Conservation (phyloP, 2,888 invertebrate species). For the Altica lythri region DNA sequence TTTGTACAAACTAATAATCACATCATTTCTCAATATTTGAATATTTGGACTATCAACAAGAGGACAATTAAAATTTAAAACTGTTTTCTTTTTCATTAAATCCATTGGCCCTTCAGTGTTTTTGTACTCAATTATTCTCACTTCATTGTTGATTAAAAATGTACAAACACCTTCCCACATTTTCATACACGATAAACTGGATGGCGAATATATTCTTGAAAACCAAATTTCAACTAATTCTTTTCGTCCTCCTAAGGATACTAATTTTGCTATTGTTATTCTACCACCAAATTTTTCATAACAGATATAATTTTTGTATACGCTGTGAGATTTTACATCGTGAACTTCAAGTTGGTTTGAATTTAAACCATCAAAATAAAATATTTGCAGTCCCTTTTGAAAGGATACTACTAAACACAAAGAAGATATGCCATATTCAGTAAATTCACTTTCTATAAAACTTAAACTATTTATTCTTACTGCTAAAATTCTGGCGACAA, state of each 20-base stretch:
- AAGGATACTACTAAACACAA: conserved; percentile 43
- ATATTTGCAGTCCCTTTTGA: conserved; percentile 41
- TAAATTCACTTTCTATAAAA: conserved; percentile 45
- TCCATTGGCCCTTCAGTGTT: conserved; percentile 43
- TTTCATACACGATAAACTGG: conserved; percentile 50
- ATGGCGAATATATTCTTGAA: conserved; percentile 53
- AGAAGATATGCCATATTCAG: conserved; percentile 32
- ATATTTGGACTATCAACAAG: conserved; percentile 42
- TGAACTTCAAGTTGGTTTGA: conserved; percentile 41
- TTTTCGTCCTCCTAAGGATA: conserved; percentile 39
- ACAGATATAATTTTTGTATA: conserved; percentile 52
- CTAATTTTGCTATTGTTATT: conserved; percentile 51
- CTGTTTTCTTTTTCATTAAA: conserved; percentile 40
- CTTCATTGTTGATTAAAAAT: conserved; percentile 51
- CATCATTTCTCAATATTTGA: conserved; percentile 50
- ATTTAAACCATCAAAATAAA: conserved; percentile 40
- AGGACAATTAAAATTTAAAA: conserved; percentile 42
- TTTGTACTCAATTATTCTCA: conserved; percentile 50
- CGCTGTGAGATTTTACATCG: conserved; percentile 49
- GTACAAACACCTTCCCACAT: conserved; percentile 54
- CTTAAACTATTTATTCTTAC: conserved; percentile 49
- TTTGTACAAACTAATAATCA: conserved; percentile 52
- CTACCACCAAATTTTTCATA: conserved; percentile 53
- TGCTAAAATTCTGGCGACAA: conserved; percentile 47
- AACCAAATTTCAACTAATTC: conserved; percentile 51